Evolutionary conservation across 2,113 vertebrate species (phyloP), one percentile per base, ranked within the genome.

Genomic region (Mungos mungo): DNA sequence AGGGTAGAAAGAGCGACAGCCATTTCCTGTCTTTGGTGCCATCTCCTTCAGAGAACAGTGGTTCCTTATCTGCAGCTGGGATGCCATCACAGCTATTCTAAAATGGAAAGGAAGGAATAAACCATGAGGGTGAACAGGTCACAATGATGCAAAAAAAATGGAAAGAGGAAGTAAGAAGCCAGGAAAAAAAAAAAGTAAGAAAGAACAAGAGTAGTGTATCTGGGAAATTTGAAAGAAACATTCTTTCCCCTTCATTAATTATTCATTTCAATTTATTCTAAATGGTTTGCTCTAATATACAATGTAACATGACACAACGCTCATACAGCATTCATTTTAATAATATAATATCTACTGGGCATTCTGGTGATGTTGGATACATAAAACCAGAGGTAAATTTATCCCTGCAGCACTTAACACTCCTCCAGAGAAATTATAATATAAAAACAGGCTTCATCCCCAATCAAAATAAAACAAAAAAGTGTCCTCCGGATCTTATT

Each of bases 391-490:
- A 66, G 80, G 90, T 96, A 92, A 92, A 98, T 93, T 93, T 60
- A 95, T 96, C 69, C 83, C 76, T 57, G 96, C 4, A n/a, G 87
- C 52, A 41, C 25, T 97, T 96, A 69, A 65, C 95, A 87, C 54
- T 88, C 33, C 83, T 95, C 79, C 83, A 83, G 69, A 90, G 77
- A 92, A 92, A 94, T 96, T 88, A 85, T 92, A 94, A 96, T 60
- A 95, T 84, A 97, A 96, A 97, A 94, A 95, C 65, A 97, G 80
- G 33, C 52, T 95, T 95, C 4, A 68, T 96, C 21, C 31, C 87
- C 80, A 95, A 54, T 63, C 91, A 94, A 98, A 97, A 98, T 95
- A 96, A 97, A 97, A 88, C 84, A 88, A 81, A 86, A 85, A 84
- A 69, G 8, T 35, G 8, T 35, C 41, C 90, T 84, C 97, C 21